phyloP scores from a whole-genome alignment of 1,140 invertebrate genomes.

The Camponotus floridanus region DNA sequence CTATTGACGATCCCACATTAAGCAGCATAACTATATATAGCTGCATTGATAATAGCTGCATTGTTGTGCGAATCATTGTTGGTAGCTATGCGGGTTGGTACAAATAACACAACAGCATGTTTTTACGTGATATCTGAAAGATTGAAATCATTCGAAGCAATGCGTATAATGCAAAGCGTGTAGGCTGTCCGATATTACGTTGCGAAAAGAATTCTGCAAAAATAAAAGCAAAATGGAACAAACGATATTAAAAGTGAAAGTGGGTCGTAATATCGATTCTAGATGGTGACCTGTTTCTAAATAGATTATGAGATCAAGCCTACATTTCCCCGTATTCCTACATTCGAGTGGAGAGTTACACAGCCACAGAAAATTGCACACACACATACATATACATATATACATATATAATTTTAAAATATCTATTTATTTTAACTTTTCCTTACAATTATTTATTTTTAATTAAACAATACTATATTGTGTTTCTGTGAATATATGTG shows the following conservation, averaged over 20 bases:
- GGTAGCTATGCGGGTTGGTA: not conserved
- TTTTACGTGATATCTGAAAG: slow-evolving; percentile 2
- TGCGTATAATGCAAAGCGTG: not conserved
- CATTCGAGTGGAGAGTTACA: not conserved
- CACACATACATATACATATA: not conserved
- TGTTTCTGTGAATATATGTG: not conserved
- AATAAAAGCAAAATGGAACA: slow-evolving; percentile 32
- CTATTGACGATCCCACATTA: slow-evolving; percentile 4
- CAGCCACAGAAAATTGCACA: not conserved
- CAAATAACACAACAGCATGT: slow-evolving; percentile 37
- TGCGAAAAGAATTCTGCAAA: slow-evolving; percentile 7
- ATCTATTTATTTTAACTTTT: not conserved
- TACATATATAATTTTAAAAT: not conserved
- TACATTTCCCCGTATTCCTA: not conserved
- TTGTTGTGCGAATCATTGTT: slow-evolving; percentile 41
- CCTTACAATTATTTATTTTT: not conserved
- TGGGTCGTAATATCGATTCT: slow-evolving; percentile 51
- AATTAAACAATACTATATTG: not conserved
- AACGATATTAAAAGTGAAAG: slow-evolving; percentile 41
- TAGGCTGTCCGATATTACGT: not conserved
- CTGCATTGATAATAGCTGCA: slow-evolving; percentile 37
- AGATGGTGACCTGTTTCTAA: slow-evolving; percentile 65
- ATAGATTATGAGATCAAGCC: slow-evolving; percentile 29
- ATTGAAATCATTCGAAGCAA: slow-evolving; percentile 36
- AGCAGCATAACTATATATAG: slow-evolving; percentile 4